A percentile compares a stretch with the other conserved stretches of the same genome.
Conservation (phyloP, 2,113 vertebrate species). For the Prunella himalayana region DNA sequence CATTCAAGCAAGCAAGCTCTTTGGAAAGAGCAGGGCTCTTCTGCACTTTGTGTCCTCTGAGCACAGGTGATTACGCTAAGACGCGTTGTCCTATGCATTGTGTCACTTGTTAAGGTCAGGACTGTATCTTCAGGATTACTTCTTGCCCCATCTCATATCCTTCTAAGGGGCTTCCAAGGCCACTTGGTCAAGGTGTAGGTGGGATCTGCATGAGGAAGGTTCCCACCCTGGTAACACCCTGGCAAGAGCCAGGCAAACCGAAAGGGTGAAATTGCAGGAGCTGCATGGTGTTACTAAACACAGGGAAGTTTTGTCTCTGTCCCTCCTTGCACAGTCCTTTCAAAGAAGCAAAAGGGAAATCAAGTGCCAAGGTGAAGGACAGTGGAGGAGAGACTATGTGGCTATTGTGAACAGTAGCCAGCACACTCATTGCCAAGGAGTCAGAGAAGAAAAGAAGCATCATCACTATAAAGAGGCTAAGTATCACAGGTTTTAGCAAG, state of each 20-base stretch:
- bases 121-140: neutral
- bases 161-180: neutral
- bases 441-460: neutral
- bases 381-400: neutral
- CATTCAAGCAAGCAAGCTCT: neutral
- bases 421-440: neutral
- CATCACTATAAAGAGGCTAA: neutral
- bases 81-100: neutral
- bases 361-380: neutral
- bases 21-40: neutral
- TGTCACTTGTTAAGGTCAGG: neutral
- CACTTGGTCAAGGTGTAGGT: neutral
- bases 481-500: neutral
- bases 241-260: neutral
- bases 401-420: neutral
- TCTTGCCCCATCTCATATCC: neutral
- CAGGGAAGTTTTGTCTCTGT: neutral
- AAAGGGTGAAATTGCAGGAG: neutral
- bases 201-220: neutral
- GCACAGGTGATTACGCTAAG: accelerated
- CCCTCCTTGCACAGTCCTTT: neutral
- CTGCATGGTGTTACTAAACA: neutral
- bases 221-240: neutral
- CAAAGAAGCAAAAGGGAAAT: neutral
- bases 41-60: neutral